Evolutionary conservation across 2,797 vertebrate genomes (phyloP), one percentile per base, ranked within the genome.

Genomic region (Centropyge bicolor): DNA sequence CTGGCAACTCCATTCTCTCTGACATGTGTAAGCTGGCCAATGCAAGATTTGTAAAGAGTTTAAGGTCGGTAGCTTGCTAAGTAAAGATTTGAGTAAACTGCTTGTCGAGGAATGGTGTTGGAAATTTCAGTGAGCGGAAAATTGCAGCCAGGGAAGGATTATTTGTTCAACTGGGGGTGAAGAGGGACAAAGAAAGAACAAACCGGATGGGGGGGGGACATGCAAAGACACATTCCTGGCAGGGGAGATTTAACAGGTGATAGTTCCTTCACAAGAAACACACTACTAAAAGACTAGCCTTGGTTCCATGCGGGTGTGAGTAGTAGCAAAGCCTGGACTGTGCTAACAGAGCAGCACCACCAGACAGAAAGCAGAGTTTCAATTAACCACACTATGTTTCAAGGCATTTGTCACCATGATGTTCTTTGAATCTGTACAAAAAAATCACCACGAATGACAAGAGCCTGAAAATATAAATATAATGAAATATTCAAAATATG

Each of bases 1-100:
- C 51, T 64, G 64, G 51, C 35, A 77, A 70, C 40, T 73, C 40
- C 14, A 65, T 61, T 83, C 36, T 85, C 56, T 71, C 41, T 52
- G 63, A 57, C 6, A 60, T 46, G 60, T 40, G 63, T 60, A 52
- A 79, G 54, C 40, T 27, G 24, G 83, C 73, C 79, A 90, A 85
- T 79, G 46, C 70, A 68, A 64, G 68, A 76, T 59, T 67, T 82
- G 51, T 52, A 17, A 46, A 56, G 54, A 60, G 36, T 64, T 70
- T 54, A 69, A 78, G 41, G 67, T 45, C 51, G 80, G 66, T 38
- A 81, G 70, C 48, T 79, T 68, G 80, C 48, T 57, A 74, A 78
- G 54, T 69, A 74, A 67, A 88, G 77, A 81, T 86, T 48, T 77
- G 17, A 80, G 81, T 65, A 81, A 87, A 82, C 65, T 70, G 84